Base-by-base conservation (phyloP, 2,888 invertebrate species). In the Nebria brevicollis region DNA sequence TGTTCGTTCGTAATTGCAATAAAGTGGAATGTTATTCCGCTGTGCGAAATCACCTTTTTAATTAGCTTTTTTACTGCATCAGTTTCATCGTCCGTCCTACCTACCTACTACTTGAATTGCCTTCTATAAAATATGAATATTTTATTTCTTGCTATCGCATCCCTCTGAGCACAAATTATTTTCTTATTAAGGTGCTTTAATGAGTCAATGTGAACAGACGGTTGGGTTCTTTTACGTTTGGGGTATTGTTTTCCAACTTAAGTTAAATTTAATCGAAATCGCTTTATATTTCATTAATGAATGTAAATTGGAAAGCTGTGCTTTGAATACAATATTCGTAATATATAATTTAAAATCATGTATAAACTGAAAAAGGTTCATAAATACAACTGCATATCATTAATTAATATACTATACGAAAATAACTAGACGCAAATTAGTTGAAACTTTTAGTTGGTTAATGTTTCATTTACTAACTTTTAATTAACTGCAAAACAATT, bases 1-100 rank as follows among this genome's bases (percentile, higher is more conserved):
- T 26, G 54, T 8, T 26, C 70, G 70, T 66, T 41, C 65, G 64
- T 77, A 77, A 77, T 77, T 77, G 72, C 77, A 72, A 77, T 77
- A 77, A 77, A 77, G 77, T 72, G 64, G 70, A 77, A 72, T 64
- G 72, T 73, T 72, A 78, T 78, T 78, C 66, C 73, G 13, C 42
- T 3, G 54, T 54, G 65, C 72, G 64, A 34, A 78, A 74, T 78
- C 78, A 65, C 66, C 73, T 66, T 66, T 66, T 66, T 78, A 74
- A 78, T 78, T 74, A 66, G 66, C 78, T 78, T 78, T 78, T 78
- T 78, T 74, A 73, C 66, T 72, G 72, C 77, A 72, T 77, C 11
- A 13, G 70, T 34, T 34, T 34, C 34, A 34, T 34, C 68, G 68
- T 25, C 70, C n/a, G 6, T 54, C 54, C 13, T 8, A 11, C 11